phyloP scores from a whole-genome alignment of 2,888 invertebrate species.

The Strigamia maritima region DNA sequence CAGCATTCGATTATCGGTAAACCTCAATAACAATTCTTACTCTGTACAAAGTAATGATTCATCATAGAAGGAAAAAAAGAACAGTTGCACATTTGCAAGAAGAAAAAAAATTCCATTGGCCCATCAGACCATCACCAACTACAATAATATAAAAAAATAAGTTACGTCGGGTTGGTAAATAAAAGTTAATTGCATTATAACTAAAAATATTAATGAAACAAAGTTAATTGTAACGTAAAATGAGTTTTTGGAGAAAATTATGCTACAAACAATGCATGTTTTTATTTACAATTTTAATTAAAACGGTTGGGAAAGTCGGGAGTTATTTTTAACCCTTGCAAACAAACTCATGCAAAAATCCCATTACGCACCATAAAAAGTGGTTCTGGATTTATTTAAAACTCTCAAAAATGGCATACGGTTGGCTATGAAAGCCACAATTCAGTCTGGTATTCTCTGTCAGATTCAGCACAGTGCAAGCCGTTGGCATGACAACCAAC shows the following conservation, averaged over 20 bases:
- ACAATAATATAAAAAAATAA: neutral
- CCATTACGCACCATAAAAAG: constrained; percentile 1
- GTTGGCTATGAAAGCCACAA: constrained; percentile 22
- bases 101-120: no score
- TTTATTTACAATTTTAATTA: constrained; percentile 15
- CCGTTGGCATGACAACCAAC: constrained; percentile 14
- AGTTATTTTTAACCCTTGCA: neutral
- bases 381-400: constrained; percentile 27
- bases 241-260: neutral
- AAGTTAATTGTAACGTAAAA: neutral
- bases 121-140: neutral
- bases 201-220: neutral
- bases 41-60: neutral
- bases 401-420: constrained; percentile 2
- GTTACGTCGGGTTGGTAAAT: neutral
- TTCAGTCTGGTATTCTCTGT: constrained; percentile 24
- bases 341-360: neutral
- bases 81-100: neutral
- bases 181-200: neutral
- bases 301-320: neutral
- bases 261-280: neutral
- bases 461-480: neutral
- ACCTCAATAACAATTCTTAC: neutral
- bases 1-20: constrained; percentile 5
- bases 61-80: neutral